Percentiles rank a stretch among this genome's conserved stretches.
phyloP scores from a whole-genome alignment of 2,888 invertebrate species.

The Acanthopleura granulata region DNA sequence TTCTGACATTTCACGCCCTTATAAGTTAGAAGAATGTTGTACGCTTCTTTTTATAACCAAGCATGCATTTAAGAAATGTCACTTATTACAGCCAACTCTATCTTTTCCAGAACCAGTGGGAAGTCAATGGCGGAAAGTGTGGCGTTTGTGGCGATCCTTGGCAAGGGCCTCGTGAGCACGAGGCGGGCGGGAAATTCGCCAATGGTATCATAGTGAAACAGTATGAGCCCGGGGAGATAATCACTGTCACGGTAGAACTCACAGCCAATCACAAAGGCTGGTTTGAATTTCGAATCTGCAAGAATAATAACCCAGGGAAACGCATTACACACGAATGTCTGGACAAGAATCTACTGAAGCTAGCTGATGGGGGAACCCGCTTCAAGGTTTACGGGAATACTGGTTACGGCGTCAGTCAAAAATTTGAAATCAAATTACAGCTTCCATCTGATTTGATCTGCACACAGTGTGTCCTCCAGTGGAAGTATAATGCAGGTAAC shows the following conservation, averaged over 20 bases:
- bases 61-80: not conserved
- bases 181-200: conserved; percentile 65
- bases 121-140: conserved; percentile 78
- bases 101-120: conserved; percentile 52
- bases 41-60: too few species aligned
- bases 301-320: conserved; percentile 32
- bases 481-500: conserved; percentile 51
- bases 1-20: too few species aligned
- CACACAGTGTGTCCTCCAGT: conserved; percentile 51
- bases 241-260: conserved; percentile 61
- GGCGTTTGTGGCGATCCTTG: conserved; percentile 92
- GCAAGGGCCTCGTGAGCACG: conserved; percentile 62
- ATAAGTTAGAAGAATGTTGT: too few species aligned
- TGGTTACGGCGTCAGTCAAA: conserved; percentile 13
- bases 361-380: conserved; percentile 28
- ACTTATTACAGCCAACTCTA: too few species aligned
- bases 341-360: conserved; percentile 33
- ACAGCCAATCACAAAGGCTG: conserved; percentile 68
- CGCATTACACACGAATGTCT: conserved; percentile 37
- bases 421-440: conserved; percentile 39
- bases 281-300: conserved; percentile 63
- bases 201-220: conserved; percentile 62
- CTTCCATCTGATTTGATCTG: conserved; percentile 45
- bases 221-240: conserved; percentile 58
- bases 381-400: not conserved